Base-by-base conservation (phyloP, 2,797 vertebrate genomes). In the Gallinago solitaria region DNA sequence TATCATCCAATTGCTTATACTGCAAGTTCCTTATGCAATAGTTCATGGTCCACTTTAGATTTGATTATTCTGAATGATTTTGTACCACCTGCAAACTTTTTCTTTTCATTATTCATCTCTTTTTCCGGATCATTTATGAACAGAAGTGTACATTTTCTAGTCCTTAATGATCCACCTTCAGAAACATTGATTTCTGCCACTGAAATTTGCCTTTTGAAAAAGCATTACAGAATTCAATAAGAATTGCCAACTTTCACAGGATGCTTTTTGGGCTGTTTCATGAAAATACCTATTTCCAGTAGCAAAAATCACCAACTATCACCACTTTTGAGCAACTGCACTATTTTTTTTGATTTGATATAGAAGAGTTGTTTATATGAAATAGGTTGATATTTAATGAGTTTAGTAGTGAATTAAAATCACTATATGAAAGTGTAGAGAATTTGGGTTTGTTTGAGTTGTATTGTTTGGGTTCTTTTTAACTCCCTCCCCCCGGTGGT, bases 41-140 rank as follows among this genome's bases (percentile, higher is more conserved):
- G 41, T 77, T 95, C 64, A 32, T 27, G 53, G 47, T 76, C 74
- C 14, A 19, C 70, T 94, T 96, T 94, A 70, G 88, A 90, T 95
- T 89, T 84, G 51, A 93, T 96, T 96, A 82, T 77, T 16, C 51
- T 67, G 78, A 92, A 79, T 92, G 93, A 87, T 95, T 94, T 95
- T 15, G 18, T 79, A 70, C 90, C 81, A 82, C 59, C 80, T 90
- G 88, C 81, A 94, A 45, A 92, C 86, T 92, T 96, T 94, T 41
- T 78, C 90, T 95, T 96, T 96, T 96, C 74, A 82, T 41, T 93
- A 82, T 93, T 97, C 88, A 95, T 95, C 90, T 95, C 80, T 94
- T 97, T 95, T 95, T 95, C 94, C 60, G 1, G 83, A 90, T 95
- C 92, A 90, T 97, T 97, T 96, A 76, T 92, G 78, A 94, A 89